Percentiles rank a stretch among this genome's conserved stretches.
These are phyloP conservation scores for Pegoplata infirma DNA, from an alignment of 2,888 invertebrate species.

Conservation along the genomic window DNA sequence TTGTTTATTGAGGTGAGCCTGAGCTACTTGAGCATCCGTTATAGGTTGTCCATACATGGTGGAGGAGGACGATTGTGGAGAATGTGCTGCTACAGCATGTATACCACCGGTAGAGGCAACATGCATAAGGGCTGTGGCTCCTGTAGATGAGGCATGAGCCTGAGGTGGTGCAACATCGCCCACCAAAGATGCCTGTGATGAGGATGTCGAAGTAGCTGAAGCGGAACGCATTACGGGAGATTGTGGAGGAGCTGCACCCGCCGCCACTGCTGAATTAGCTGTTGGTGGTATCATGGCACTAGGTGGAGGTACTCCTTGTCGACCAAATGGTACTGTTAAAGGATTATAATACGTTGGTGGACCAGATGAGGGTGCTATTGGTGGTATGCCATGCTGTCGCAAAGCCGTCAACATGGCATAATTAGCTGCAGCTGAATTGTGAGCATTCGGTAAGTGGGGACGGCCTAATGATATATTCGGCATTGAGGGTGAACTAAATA, in stretches of 20 bases:
- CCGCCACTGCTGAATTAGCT: conserved; percentile 56
- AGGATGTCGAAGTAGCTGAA: conserved; percentile 76
- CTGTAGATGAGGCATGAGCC: conserved; percentile 68
- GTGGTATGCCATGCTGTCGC: conserved; percentile 70
- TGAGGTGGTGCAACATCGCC: conserved; percentile 75
- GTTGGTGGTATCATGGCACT: conserved; percentile 60
- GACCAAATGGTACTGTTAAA: conserved; percentile 71
- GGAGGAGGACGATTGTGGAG: conserved; percentile 53
- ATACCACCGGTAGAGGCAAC: conserved; percentile 61
- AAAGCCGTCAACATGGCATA: conserved; percentile 75
- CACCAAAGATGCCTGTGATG: conserved; percentile 74
- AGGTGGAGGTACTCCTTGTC: conserved; percentile 69
- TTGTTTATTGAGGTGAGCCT: conserved; percentile 84
- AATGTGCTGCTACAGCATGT: conserved; percentile 62
- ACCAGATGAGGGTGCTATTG: conserved; percentile 64
- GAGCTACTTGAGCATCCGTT: conserved; percentile 83
- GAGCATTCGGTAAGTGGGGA: conserved; percentile 81
- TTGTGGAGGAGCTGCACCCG: conserved; percentile 63
- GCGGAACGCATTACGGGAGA: conserved; percentile 81
- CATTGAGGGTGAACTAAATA: conserved; percentile 97
- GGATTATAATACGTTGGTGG: conserved; percentile 75
- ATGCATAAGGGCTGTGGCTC: conserved; percentile 57
- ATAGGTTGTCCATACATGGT: conserved; percentile 79
- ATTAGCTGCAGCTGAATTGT: conserved; percentile 65
- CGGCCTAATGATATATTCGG: conserved; percentile 97